Evolutionary conservation across 2,113 vertebrate genomes (phyloP), one percentile per base, ranked within the genome.

Genomic region (Pholis gunnellus): DNA sequence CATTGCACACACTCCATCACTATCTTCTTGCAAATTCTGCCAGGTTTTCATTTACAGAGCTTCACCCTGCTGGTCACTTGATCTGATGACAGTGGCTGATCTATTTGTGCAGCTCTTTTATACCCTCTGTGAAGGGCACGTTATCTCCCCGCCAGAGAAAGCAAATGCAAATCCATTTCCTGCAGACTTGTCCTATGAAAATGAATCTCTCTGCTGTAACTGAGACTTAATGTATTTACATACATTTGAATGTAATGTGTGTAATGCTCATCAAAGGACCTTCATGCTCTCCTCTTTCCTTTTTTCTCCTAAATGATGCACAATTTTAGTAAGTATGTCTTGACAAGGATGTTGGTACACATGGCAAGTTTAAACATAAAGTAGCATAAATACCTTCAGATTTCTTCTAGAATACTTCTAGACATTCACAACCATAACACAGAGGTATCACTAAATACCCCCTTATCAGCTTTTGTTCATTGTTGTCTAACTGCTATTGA

Each of bases 401-500:
- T 42, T 54, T n/a, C 31, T 48, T 38, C 9, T 1, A 36, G 17
- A 52, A 22, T 70, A n/a, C n/a, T n/a, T n/a, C n/a, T n/a, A n/a
- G 14, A 70, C 36, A 56, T 44, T 52, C 29, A 5, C 27, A 10
- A 34, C 18, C 13, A 36, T 36, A 29, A 75, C 34, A 29, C 5
- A 31, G 17, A 56, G 52, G 63, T 56, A 57, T n/a, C 61, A 8
- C 20, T 38, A 71, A 72, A 42, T 46, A 27, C 1, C 20, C 75
- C 66, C 48, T 11, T 38, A 42, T 76, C 70, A 20, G 82, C 72
- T 79, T 59, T 66, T 72, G 67, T 78, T 79, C 82, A 78, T 85
- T 85, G 82, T 92, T 87, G 82, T 90, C 64, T 81, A 84, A 87
- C 61, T 44, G 74, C 25, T 88, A 94, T 94, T 83, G 91, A 94